phyloP scores from a whole-genome alignment of 1,140 invertebrate genomes.

The Megalopta genalis region DNA sequence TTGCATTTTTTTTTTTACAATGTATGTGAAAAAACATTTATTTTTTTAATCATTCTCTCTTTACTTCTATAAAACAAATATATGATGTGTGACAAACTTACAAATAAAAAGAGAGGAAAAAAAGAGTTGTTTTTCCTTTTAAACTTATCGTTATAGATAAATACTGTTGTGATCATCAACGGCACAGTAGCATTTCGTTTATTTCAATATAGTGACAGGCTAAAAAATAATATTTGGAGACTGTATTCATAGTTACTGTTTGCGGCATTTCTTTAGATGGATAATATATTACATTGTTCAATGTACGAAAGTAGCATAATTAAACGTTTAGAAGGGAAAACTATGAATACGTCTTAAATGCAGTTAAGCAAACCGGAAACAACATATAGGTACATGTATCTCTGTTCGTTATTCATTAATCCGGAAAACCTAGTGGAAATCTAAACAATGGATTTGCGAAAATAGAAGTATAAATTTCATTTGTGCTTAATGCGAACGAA shows the following conservation, averaged over 20 bases:
- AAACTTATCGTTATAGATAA: conserved; percentile 41
- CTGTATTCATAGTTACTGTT: conserved; percentile 45
- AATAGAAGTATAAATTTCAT: not conserved
- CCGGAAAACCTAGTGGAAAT: not conserved
- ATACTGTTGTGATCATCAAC: conserved; percentile 42
- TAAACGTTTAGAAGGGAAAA: conserved; percentile 14
- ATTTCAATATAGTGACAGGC: conserved; percentile 18
- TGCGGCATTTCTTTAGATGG: not conserved
- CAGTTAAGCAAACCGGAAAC: conserved; percentile 32
- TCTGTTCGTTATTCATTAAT: conserved; percentile 14
- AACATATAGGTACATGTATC: not conserved
- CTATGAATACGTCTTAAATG: conserved; percentile 42
- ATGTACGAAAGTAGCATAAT: not conserved
- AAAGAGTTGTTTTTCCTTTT: conserved; percentile 23
- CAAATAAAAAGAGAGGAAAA: conserved; percentile 45
- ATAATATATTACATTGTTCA: conserved; percentile 33
- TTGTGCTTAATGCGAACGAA: not conserved
- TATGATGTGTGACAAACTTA: conserved; percentile 40
- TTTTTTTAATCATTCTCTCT: conserved; percentile 53
- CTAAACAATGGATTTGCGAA: not conserved
- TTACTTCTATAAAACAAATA: conserved; percentile 52
- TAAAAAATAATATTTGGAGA: conserved; percentile 41
- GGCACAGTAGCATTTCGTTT: not conserved
- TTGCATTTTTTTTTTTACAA: conserved; percentile 67
- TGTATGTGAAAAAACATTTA: conserved; percentile 68